Conservation (phyloP, 1,140 invertebrate species). For the Cherax quadricarinatus region DNA sequence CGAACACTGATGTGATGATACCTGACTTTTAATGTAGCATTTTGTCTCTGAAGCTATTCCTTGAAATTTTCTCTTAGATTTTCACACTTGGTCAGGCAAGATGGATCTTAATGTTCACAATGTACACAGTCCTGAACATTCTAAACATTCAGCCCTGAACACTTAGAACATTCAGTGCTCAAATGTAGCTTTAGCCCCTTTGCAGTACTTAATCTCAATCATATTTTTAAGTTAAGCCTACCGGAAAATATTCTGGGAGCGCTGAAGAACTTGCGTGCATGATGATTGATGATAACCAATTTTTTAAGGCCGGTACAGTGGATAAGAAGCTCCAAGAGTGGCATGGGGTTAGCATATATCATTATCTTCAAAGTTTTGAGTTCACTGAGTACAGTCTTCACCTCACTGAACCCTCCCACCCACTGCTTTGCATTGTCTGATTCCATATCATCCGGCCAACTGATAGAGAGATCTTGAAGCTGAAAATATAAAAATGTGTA, state of each 20-base stretch:
- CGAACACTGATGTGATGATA: too few relatives aligned
- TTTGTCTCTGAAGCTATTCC: too few relatives aligned
- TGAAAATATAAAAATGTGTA: background rate
- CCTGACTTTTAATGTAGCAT: too few relatives aligned
- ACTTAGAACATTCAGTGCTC: too few relatives aligned
- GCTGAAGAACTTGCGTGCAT: background rate
- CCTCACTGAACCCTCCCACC: slow-evolving; percentile 19
- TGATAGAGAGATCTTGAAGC: slow-evolving; percentile 36
- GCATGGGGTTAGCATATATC: slow-evolving; percentile 20
- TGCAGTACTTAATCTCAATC: too few relatives aligned
- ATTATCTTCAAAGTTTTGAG: background rate
- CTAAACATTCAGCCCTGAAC: too few relatives aligned
- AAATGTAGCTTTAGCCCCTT: too few relatives aligned
- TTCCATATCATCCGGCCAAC: slow-evolving; percentile 40
- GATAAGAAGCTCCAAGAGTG: slow-evolving; percentile 18
- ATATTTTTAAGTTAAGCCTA: background rate
- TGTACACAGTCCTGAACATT: too few relatives aligned
- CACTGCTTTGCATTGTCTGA: slow-evolving; percentile 17
- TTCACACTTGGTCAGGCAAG: too few relatives aligned
- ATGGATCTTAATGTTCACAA: too few relatives aligned
- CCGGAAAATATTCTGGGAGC: slow-evolving; percentile 2
- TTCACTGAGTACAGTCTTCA: slow-evolving; percentile 1
- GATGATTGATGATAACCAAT: slow-evolving; percentile 25
- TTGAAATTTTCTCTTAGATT: too few relatives aligned
- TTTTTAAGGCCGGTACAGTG: slow-evolving; percentile 7